Percentiles rank a stretch among this genome's conserved stretches.
Evolutionary conservation across 2,113 vertebrate species (phyloP).

Genomic region (Calidris pygmaea): DNA sequence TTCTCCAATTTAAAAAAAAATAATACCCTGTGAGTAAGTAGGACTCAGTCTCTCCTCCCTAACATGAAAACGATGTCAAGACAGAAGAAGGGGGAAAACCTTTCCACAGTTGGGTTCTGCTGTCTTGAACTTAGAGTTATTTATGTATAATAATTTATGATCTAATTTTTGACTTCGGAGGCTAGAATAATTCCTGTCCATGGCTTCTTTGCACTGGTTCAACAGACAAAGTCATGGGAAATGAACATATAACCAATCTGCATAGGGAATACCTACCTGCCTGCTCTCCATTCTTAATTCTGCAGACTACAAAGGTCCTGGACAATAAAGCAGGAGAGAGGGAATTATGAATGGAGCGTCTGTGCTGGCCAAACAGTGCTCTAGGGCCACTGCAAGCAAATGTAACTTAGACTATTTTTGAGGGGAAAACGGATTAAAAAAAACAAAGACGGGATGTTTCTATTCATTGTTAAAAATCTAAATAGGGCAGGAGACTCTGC

Average conservation of each 20-base stretch:
- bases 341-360: not conserved
- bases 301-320: not conserved
- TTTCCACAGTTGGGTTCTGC: not conserved
- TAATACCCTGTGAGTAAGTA: not conserved
- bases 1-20: not conserved
- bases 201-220: not conserved
- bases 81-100: not conserved
- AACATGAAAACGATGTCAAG: not conserved
- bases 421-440: not conserved
- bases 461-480: not conserved
- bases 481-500: not conserved
- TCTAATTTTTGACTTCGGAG: not conserved
- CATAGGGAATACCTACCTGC: not conserved
- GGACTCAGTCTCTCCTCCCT: not conserved
- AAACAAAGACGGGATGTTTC: not conserved
- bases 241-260: not conserved
- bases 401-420: not conserved
- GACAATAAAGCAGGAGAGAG: not conserved
- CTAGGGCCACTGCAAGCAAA: not conserved
- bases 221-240: not conserved
- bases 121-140: not conserved
- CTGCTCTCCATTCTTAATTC: not conserved
- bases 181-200: not conserved
- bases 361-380: not conserved
- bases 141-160: not conserved